Evolutionary conservation across 2,113 vertebrate species (phyloP).

Genomic region (Scomber japonicus): DNA sequence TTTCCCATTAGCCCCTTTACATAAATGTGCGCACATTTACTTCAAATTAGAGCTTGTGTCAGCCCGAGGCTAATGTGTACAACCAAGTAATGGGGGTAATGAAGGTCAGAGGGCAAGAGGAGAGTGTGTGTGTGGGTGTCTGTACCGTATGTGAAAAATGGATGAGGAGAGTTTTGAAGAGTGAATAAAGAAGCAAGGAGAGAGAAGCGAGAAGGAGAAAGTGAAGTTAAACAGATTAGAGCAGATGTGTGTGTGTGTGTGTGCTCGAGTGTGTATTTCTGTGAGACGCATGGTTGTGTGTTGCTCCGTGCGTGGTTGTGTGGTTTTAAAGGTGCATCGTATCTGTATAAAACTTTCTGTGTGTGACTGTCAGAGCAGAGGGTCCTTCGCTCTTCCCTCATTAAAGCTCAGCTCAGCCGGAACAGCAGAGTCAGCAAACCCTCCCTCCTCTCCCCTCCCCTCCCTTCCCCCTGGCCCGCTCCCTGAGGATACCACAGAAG

Average conservation of each 20-base stretch:
- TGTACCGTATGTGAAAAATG: neutral
- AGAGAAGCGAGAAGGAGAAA: neutral
- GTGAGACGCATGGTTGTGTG: slow-evolving; percentile 20
- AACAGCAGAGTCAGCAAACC: slow-evolving; percentile 62
- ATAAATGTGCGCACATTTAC: slow-evolving; percentile 58
- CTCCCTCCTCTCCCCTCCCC: neutral
- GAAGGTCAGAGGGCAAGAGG: slow-evolving; percentile 32
- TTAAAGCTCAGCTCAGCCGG: slow-evolving; percentile 57
- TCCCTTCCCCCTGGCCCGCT: neutral
- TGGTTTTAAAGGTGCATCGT: neutral
- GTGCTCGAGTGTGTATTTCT: slow-evolving; percentile 8
- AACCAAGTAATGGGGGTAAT: slow-evolving; percentile 43
- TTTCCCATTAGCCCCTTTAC: slow-evolving; percentile 57
- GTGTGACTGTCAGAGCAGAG: slow-evolving; percentile 36
- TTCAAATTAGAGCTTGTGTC: slow-evolving; percentile 49
- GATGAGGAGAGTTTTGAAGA: neutral
- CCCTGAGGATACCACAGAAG: slow-evolving; percentile 58
- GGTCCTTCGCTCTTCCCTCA: slow-evolving; percentile 40
- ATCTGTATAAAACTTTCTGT: slow-evolving; percentile 26
- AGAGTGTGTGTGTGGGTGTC: neutral
- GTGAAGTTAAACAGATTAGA: neutral
- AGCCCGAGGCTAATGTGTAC: slow-evolving; percentile 36
- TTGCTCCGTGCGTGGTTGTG: neutral
- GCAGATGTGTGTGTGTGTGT: slow-evolving; percentile 11
- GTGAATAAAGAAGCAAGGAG: neutral